Evolutionary conservation across 2,888 invertebrate species (phyloP).

Genomic region (Dastarcus helophoroides): DNA sequence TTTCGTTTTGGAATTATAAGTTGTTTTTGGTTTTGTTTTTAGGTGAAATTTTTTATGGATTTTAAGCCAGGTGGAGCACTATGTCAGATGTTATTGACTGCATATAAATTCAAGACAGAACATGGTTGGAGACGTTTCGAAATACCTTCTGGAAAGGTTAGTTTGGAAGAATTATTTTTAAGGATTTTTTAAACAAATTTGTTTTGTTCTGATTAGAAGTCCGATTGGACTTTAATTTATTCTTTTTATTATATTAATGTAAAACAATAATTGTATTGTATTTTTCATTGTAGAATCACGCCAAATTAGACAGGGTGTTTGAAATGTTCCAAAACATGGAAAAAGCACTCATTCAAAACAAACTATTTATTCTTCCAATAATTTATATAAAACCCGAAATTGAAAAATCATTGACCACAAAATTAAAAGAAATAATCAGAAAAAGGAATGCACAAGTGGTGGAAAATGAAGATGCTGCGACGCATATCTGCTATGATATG

Average conservation of each 20-base stretch:
- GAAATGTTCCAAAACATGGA: slow-evolving; percentile 90
- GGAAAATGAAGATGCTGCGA: slow-evolving; percentile 80
- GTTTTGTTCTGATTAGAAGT: background rate
- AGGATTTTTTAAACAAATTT: background rate
- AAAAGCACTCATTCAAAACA: slow-evolving; percentile 69
- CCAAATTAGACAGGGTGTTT: slow-evolving; percentile 81
- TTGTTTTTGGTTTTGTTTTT: too few species aligned
- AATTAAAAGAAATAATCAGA: slow-evolving; percentile 79
- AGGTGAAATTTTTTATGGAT: slow-evolving; percentile 93
- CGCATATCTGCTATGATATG: slow-evolving; percentile 81
- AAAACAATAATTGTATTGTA: background rate
- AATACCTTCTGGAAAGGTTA: slow-evolving; percentile 74
- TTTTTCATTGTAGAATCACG: slow-evolving; percentile 55
- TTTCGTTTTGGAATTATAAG: too few species aligned
- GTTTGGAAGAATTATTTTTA: slow-evolving; percentile 3
- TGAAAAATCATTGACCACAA: slow-evolving; percentile 65
- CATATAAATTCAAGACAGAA: slow-evolving; percentile 91
- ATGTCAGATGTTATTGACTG: slow-evolving; percentile 86
- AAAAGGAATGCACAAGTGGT: slow-evolving; percentile 67
- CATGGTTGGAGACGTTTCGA: slow-evolving; percentile 94
- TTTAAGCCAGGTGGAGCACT: slow-evolving; percentile 88
- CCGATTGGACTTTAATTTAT: slow-evolving; percentile 1
- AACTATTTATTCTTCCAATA: slow-evolving; percentile 66
- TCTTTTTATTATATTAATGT: slow-evolving; percentile 4
- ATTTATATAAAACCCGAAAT: slow-evolving; percentile 77